Base-by-base conservation (phyloP, 2,888 invertebrate genomes). In the Fragum whitleyi region DNA sequence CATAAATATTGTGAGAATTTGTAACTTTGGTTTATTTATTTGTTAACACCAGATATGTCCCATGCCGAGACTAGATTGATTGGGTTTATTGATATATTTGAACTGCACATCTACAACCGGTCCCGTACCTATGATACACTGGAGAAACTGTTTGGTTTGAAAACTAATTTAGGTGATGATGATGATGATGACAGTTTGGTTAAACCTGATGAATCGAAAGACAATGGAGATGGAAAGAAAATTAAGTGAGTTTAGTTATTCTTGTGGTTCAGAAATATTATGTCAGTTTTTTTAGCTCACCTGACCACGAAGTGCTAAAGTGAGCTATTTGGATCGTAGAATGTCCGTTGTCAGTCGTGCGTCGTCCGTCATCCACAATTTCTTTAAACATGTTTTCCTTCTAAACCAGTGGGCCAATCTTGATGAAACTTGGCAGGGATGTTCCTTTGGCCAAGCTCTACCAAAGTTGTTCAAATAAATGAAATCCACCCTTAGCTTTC, bases 31-130 rank as follows among this genome's bases (percentile, higher is more conserved):
- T 7, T 57, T 9, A 57, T 57, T 23, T 21, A 11, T 14, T 57
- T 57, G 14, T n/a, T 32, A n/a, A 61, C 28, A 53, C 32, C 95
- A 98, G 98, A 98, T 96, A 95, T 98, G 91, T 98, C 98, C 2
- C 98, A 98, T 95, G 97, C 97, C 36, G 98, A 98, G 94, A 98
- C 97, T 0, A 83, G 94, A 65, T 84, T 94, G 73, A 90, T 91
- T 39, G 76, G 91, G 7, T 93, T 91, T 81, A 79, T 94, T 76
- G 94, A 94, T 77, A 91, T 88, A 1, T 97, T 98, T 92, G 99
- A 99, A 94, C 94, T 98, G 82, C 99, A 99, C 94, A 96, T 98
- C 67, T 99, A 98, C 94, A 99, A 99, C 95, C 96, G 98, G 86
- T 97, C 97, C 76, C 96, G 96, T 86, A 94, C 98, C 21, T 99